These are phyloP conservation scores for Sepioteuthis lessoniana DNA, from an alignment of 2,888 invertebrate species.

Conservation along the genomic window DNA sequence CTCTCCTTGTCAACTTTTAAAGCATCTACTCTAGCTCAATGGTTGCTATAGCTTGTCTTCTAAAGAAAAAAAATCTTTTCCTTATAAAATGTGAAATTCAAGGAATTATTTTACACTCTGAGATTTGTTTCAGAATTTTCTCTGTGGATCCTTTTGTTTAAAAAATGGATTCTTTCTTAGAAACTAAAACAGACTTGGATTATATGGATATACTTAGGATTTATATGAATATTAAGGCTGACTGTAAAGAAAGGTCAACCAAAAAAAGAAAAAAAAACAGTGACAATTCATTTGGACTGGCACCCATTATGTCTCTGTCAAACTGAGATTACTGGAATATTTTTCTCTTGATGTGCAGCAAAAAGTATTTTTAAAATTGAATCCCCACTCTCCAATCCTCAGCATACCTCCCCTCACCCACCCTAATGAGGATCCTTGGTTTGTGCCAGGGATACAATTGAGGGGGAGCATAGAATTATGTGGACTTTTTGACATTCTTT, in stretches of 20 bases:
- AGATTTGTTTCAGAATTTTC: no score
- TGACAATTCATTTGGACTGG: neutral
- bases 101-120: no score
- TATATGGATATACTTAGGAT: neutral
- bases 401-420: neutral
- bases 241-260: neutral
- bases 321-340: neutral
- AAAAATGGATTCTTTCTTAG: no score
- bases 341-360: slow-evolving; percentile 18
- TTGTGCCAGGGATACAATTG: neutral
- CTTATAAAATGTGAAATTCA: no score
- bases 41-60: no score
- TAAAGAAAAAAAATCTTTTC: no score
- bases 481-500: slow-evolving; percentile 4
- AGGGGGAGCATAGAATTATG: neutral
- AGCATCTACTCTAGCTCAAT: no score
- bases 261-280: neutral
- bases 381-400: neutral
- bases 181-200: no score
- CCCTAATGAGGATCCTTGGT: slow-evolving; percentile 1
- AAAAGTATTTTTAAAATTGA: slow-evolving; percentile 33
- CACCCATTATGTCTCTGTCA: neutral
- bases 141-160: no score
- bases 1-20: no score
- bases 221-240: neutral